phyloP scores from a whole-genome alignment of 2,797 vertebrate species.

The Staurois parvus region DNA sequence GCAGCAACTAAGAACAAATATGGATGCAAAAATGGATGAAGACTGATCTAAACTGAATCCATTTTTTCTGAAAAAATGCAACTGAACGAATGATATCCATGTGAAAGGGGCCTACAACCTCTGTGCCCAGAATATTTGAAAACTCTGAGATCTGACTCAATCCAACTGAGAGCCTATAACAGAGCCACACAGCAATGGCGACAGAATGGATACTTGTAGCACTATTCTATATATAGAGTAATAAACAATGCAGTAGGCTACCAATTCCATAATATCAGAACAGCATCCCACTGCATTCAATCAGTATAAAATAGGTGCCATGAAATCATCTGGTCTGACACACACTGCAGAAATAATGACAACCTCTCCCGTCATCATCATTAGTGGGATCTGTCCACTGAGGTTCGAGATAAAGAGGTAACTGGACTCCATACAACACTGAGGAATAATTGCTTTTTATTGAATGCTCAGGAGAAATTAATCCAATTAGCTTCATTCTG shows the following conservation, averaged over 20 bases:
- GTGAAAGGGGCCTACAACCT: too few species aligned
- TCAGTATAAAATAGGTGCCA: neutral
- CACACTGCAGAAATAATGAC: neutral
- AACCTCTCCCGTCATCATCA: neutral
- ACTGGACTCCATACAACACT: neutral
- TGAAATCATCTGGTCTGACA: neutral
- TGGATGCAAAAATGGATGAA: too few species aligned
- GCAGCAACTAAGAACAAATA: too few species aligned
- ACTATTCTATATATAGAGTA: too few species aligned
- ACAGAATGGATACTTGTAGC: too few species aligned
- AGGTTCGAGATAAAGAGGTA: neutral
- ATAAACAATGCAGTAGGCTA: too few species aligned
- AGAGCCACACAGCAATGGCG: neutral
- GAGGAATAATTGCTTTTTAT: slow-evolving; percentile 19
- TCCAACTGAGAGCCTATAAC: neutral
- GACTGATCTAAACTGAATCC: too few species aligned
- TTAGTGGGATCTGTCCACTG: neutral
- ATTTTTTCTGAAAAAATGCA: too few species aligned
- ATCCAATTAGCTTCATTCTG: slow-evolving; percentile 23
- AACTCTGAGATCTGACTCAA: neutral
- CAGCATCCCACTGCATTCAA: too few species aligned
- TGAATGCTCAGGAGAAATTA: slow-evolving; percentile 10
- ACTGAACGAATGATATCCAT: too few species aligned
- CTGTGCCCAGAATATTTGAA: neutral
- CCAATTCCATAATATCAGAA: neutral